Conservation (phyloP, 1,140 invertebrate genomes). For the Calephelis nemesis region DNA sequence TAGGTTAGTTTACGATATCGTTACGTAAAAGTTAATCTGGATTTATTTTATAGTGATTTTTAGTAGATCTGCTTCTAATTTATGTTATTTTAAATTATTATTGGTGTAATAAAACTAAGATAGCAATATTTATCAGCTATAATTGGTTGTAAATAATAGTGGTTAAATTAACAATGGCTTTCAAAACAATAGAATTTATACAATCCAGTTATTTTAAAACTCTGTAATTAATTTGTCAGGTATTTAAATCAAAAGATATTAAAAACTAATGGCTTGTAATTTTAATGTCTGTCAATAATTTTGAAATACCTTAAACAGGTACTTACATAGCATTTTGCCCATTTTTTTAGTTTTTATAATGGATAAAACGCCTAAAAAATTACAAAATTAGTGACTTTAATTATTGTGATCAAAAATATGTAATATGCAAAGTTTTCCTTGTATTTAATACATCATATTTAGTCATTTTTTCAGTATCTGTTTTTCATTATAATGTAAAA, state of each 20-base stretch:
- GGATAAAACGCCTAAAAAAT: too few relatives aligned
- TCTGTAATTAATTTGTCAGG: not conserved
- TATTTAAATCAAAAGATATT: not conserved
- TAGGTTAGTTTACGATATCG: conserved; percentile 12
- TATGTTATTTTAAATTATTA: conserved; percentile 1
- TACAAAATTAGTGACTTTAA: too few relatives aligned
- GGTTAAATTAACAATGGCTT: conserved; percentile 5
- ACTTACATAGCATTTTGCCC: not conserved
- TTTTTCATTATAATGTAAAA: not conserved
- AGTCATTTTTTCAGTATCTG: too few relatives aligned
- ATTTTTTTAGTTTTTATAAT: too few relatives aligned
- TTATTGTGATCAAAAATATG: too few relatives aligned
- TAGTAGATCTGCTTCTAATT: conserved; percentile 9
- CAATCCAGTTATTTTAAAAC: not conserved
- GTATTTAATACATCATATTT: too few relatives aligned
- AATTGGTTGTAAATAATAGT: conserved; percentile 7
- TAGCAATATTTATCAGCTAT: not conserved
- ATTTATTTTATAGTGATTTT: conserved; percentile 16
- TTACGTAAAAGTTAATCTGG: conserved; percentile 11
- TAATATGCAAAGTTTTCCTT: too few relatives aligned
- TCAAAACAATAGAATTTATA: not conserved
- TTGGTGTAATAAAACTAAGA: conserved; percentile 2
- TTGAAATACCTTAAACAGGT: not conserved
- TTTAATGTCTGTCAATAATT: not conserved
- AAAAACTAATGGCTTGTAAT: not conserved